Percentiles rank a stretch among this genome's conserved stretches.
These are phyloP conservation scores for Cetonia aurata DNA, from an alignment of 2,888 invertebrate genomes.

Conservation along the genomic window DNA sequence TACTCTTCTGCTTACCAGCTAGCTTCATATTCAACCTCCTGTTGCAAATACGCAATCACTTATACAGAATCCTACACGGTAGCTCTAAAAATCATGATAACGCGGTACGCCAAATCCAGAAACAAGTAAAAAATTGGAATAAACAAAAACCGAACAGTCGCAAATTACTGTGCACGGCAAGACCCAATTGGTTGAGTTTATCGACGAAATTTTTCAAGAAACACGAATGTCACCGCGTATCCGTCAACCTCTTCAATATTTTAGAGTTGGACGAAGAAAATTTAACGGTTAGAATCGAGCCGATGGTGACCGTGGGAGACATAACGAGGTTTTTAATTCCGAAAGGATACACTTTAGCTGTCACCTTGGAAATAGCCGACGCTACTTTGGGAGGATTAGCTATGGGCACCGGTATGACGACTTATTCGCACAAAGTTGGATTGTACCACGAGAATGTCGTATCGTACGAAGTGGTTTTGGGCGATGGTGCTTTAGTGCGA, in stretches of 20 bases:
- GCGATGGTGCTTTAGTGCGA: conserved; percentile 73
- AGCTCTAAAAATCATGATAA: conserved; percentile 66
- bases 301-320: conserved; percentile 77
- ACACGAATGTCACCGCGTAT: conserved; percentile 73
- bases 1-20: conserved; percentile 76
- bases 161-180: conserved; percentile 74
- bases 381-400: conserved; percentile 79
- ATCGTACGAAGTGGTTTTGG: conserved; percentile 76
- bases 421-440: conserved; percentile 78
- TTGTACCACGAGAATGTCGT: conserved; percentile 77
- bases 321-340: conserved; percentile 75
- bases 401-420: conserved; percentile 80
- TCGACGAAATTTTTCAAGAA: conserved; percentile 78
- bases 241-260: conserved; percentile 75
- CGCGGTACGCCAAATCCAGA: conserved; percentile 68
- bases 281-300: conserved; percentile 75
- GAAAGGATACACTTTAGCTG: conserved; percentile 76
- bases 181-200: conserved; percentile 79
- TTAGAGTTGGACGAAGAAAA: conserved; percentile 71
- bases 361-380: conserved; percentile 77
- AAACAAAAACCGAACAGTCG: conserved; percentile 65
- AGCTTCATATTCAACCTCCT: conserved; percentile 73
- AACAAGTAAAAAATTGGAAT: conserved; percentile 70
- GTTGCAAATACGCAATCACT: conserved; percentile 64
- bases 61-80: conserved; percentile 63